A percentile compares a stretch with the other conserved stretches of the same genome.
Evolutionary conservation across 2,888 invertebrate species (phyloP).

Genomic region (Erebia aethiops): DNA sequence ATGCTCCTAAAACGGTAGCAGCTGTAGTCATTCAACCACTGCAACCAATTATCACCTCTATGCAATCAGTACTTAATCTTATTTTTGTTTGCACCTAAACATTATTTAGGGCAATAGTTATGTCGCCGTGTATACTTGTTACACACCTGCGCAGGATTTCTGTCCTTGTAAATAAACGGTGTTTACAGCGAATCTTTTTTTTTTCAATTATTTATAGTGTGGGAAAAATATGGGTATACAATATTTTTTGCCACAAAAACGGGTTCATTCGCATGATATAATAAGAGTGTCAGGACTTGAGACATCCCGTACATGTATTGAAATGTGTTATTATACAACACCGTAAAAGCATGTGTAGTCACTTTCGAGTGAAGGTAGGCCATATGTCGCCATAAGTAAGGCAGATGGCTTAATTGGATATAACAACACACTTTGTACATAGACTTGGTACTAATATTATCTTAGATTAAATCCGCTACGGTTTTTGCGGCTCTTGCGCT

Average conservation of each 20-base stretch:
- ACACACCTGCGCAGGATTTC: constrained; percentile 66
- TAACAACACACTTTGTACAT: constrained; percentile 4
- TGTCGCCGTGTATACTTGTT: neutral
- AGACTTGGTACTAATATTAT: neutral
- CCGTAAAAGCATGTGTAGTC: constrained; percentile 9
- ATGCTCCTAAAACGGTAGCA: constrained; percentile 29
- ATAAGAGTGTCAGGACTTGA: constrained; percentile 19
- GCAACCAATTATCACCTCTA: constrained; percentile 20
- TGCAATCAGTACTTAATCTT: neutral
- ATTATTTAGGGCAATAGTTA: constrained; percentile 11
- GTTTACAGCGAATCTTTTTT: constrained; percentile 56
- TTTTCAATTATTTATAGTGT: constrained; percentile 51
- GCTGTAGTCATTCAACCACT: constrained; percentile 5
- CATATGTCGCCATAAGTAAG: constrained; percentile 8
- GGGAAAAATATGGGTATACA: constrained; percentile 54
- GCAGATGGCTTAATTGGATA: constrained; percentile 14
- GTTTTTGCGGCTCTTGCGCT: neutral
- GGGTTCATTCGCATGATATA: constrained; percentile 38
- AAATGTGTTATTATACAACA: constrained; percentile 19
- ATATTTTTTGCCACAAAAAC: constrained; percentile 44
- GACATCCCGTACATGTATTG: constrained; percentile 5
- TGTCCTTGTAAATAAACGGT: constrained; percentile 48
- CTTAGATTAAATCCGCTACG: no score
- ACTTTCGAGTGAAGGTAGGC: constrained; percentile 10
- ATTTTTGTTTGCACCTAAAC: constrained; percentile 20